Base-by-base conservation (phyloP, 2,113 vertebrate genomes). In the Cyanistes caeruleus region DNA sequence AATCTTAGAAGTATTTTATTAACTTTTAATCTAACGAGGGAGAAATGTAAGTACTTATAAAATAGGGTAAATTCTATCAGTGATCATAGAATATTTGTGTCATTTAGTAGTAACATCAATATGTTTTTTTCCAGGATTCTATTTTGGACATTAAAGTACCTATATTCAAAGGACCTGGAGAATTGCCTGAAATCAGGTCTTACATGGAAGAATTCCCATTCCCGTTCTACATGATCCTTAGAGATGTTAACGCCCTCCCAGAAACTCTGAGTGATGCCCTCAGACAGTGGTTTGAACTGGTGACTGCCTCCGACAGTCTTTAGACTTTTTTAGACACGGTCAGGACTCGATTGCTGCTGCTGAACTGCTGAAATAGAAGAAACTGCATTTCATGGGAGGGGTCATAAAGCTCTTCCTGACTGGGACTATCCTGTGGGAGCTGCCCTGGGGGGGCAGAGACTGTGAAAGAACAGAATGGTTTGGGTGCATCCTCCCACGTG, bases 171-270 rank as follows among this genome's bases (percentile, higher is more conserved):
- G 98, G 98, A 24, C 98, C 98, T 2, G 99, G 99, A 87, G 99
- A 99, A 91, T 90, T 99, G 91, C 99, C 99, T 3, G 99, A 99
- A 98, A 99, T 99, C 97, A 98, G 98, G 84, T 99, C 99, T 39
- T 99, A 99, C 97, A 99, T 99, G 98, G 99, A 99, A 7, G 99
- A 99, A 97, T 99, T 99, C 94, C 99, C 99, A 2, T 99, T 99
- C 97, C 99, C 99, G 0, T 99, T 99, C 97, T 99, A 99, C 77
- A 93, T 99, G 90, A 99, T 99, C 97, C 98, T 99, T 55, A 97
- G 99, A 30, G 98, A 99, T 21, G 98, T 99, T 91, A 99, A 99
- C 2, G 97, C 98, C 0, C 97, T 99, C 90, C 99, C 99, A 1
- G 99, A 99, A 97, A 99, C 99, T 0, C 98, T 99, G 90, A 99